These are phyloP conservation scores for Macrochelys suwanniensis DNA, from an alignment of 2,797 vertebrate genomes.

Conservation along the genomic window DNA sequence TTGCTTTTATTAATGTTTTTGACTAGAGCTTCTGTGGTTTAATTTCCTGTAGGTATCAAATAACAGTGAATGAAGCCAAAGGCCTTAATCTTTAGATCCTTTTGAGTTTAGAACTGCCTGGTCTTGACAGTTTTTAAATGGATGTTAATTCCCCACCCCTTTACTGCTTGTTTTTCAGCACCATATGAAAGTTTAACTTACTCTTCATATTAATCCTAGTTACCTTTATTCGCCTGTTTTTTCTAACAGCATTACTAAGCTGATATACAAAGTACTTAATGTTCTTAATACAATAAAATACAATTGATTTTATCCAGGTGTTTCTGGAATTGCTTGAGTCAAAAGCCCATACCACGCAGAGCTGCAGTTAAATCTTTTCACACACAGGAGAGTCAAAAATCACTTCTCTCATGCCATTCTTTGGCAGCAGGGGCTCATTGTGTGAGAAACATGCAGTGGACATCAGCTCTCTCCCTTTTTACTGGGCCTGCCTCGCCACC, in stretches of 20 bases:
- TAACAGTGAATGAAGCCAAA: constrained; percentile 76
- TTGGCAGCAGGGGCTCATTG: background rate
- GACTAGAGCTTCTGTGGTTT: constrained; percentile 69
- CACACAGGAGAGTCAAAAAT: accelerated
- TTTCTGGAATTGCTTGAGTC: background rate
- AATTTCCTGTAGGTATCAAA: constrained; percentile 82
- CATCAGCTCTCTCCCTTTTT: background rate
- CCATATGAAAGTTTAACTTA: background rate
- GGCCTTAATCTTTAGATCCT: constrained; percentile 69
- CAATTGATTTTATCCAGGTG: background rate
- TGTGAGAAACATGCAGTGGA: background rate
- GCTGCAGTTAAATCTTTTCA: background rate
- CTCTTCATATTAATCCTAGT: background rate
- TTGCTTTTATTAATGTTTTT: constrained; percentile 72
- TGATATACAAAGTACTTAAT: accelerated
- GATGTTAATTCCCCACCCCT: constrained; percentile 42
- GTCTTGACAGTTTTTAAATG: constrained; percentile 69
- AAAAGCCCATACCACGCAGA: background rate
- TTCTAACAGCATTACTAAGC: background rate
- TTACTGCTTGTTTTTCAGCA: background rate
- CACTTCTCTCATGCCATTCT: background rate
- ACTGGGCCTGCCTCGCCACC: background rate
- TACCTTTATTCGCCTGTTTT: background rate
- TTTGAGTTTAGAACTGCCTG: constrained; percentile 67
- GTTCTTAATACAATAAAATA: background rate